A percentile compares a stretch with the other conserved stretches of the same genome.
Conservation (phyloP, 2,797 vertebrate genomes). For the Xenopus petersii region DNA sequence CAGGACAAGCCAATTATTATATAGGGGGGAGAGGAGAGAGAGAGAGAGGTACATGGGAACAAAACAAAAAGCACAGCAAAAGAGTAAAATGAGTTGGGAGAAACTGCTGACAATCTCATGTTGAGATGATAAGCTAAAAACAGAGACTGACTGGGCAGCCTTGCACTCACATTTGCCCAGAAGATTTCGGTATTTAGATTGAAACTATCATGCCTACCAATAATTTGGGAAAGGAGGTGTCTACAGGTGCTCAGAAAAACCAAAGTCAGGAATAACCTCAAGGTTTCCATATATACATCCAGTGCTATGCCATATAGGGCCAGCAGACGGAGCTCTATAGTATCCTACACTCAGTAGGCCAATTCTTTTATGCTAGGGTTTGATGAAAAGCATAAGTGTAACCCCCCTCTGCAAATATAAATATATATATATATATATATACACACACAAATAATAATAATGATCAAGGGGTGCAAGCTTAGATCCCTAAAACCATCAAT, state of each 20-base stretch:
- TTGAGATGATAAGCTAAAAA: constrained; percentile 1
- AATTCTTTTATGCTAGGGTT: no score
- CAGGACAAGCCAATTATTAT: background rate
- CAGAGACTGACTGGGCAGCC: background rate
- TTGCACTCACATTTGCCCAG: background rate
- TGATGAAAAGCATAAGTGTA: no score
- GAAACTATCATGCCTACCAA: background rate
- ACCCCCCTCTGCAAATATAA: no score
- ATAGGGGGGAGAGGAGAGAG: no score
- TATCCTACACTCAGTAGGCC: background rate
- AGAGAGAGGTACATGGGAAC: background rate
- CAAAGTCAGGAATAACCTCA: no score
- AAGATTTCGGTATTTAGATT: background rate
- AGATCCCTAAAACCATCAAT: no score
- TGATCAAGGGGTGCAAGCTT: no score
- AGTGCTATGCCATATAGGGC: background rate
- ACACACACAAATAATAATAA: no score
- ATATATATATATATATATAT: no score
- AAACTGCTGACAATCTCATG: background rate
- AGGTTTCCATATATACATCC: no score
- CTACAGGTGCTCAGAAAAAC: background rate
- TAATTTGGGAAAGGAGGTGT: background rate
- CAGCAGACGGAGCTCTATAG: background rate
- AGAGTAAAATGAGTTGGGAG: background rate
- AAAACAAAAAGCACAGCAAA: background rate